These are phyloP conservation scores for Pitta sordida DNA, from an alignment of 2,113 vertebrate species.

Conservation along the genomic window DNA sequence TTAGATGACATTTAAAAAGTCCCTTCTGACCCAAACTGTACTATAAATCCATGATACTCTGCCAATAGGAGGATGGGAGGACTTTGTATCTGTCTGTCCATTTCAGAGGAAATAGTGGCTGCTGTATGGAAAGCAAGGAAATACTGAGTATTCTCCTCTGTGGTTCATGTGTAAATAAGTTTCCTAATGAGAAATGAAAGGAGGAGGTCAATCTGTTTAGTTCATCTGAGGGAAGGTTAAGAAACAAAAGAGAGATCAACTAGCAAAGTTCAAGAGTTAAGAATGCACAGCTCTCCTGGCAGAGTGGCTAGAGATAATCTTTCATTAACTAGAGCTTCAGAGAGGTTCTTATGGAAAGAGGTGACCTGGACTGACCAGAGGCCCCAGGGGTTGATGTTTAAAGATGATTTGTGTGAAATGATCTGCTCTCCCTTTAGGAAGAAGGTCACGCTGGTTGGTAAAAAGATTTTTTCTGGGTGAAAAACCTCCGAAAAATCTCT, in stretches of 20 bases:
- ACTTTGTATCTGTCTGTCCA: accelerated
- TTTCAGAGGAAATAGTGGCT: background rate
- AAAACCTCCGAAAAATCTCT: background rate
- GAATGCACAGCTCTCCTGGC: background rate
- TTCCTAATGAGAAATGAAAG: background rate
- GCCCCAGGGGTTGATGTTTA: background rate
- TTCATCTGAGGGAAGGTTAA: background rate
- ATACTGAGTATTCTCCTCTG: background rate
- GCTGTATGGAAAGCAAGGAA: background rate
- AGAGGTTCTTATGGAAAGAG: background rate
- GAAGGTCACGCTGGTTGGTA: background rate
- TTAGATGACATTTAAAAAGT: background rate
- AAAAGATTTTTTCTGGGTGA: background rate
- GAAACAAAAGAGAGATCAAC: background rate
- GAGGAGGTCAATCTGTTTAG: background rate
- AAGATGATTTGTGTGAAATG: background rate
- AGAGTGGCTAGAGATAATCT: background rate
- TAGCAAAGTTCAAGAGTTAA: background rate
- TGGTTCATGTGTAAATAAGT: background rate
- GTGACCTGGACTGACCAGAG: background rate
- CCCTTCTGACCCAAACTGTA: background rate
- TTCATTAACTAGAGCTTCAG: background rate
- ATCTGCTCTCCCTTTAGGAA: background rate
- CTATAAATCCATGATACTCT: background rate
- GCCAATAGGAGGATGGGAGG: background rate